Percentiles rank a stretch among this genome's conserved stretches.
Conservation (phyloP, 2,113 vertebrate genomes). For the Cervus canadensis region DNA sequence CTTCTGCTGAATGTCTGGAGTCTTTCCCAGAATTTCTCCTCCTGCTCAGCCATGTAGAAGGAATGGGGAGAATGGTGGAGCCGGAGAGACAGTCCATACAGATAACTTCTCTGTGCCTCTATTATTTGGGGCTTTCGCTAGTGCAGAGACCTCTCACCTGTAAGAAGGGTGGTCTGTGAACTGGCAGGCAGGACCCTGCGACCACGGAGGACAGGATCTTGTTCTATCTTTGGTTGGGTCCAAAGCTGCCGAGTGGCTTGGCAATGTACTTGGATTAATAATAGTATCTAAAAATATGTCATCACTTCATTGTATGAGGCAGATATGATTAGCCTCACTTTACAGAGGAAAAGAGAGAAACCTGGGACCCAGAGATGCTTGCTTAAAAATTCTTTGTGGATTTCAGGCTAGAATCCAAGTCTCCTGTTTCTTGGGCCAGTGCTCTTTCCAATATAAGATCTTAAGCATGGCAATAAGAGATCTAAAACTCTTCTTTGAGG, state of each 20-base stretch:
- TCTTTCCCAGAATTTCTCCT: conserved; percentile 55
- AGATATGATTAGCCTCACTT: not conserved
- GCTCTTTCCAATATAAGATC: not conserved
- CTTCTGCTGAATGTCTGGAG: conserved; percentile 46
- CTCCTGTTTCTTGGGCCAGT: not conserved
- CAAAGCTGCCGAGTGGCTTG: not conserved
- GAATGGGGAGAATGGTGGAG: conserved; percentile 21
- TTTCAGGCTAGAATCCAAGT: not conserved
- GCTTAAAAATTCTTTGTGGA: not conserved
- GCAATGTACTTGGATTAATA: not conserved
- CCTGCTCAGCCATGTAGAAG: conserved; percentile 57
- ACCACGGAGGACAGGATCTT: not conserved
- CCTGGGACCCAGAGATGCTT: not conserved
- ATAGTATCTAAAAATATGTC: not conserved
- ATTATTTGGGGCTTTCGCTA: not conserved
- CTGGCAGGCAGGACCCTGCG: not conserved
- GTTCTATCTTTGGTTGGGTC: not conserved
- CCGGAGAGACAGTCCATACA: not conserved
- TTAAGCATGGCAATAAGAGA: not conserved
- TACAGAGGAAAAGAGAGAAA: not conserved
- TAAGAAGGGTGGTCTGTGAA: not conserved
- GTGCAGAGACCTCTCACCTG: not conserved
- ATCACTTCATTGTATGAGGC: not conserved
- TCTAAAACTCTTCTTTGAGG: not conserved
- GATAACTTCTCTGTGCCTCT: not conserved